Evolutionary conservation across 2,888 invertebrate species (phyloP).

Genomic region (Trissolcus brochymenae): DNA sequence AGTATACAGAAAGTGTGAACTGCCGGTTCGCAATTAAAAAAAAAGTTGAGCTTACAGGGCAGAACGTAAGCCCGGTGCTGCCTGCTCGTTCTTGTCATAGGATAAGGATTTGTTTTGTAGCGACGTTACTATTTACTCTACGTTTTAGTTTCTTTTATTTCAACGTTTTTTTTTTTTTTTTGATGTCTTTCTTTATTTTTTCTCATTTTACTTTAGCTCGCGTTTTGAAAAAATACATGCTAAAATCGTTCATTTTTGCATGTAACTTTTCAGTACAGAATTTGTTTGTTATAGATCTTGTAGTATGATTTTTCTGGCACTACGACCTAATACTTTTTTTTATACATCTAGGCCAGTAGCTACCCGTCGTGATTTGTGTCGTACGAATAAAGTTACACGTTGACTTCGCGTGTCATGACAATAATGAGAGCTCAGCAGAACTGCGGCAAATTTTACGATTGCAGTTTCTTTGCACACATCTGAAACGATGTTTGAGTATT

Average conservation of each 20-base stretch:
- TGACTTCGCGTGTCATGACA: constrained; percentile 33
- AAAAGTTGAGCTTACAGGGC: constrained; percentile 6
- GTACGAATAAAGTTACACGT: constrained; percentile 55
- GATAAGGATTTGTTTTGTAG: constrained; percentile 26
- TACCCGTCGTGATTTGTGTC: constrained; percentile 67
- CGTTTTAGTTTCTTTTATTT: constrained; percentile 5
- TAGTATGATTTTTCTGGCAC: constrained; percentile 17
- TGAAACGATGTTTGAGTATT: constrained; percentile 36
- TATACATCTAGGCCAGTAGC: constrained; percentile 71
- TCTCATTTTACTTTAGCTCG: too few relatives aligned
- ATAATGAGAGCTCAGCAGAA: constrained; percentile 44
- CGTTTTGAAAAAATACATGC: not conserved
- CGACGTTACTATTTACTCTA: constrained; percentile 29
- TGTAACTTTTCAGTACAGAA: constrained; percentile 7
- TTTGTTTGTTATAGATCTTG: constrained; percentile 10
- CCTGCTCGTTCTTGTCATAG: constrained; percentile 3
- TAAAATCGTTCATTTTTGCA: constrained; percentile 7
- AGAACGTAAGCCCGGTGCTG: constrained; percentile 6
- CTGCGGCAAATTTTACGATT: constrained; percentile 34
- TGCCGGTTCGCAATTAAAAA: constrained; percentile 24
- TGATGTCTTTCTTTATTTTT: not conserved
- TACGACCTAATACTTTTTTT: constrained; percentile 60
- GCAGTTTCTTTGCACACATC: constrained; percentile 15
- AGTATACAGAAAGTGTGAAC: constrained; percentile 31
- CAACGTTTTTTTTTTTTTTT: constrained; percentile 1